These are phyloP conservation scores for Halisarca cf. caerulea DNA, from an alignment of 37 sponge, comb jelly and placozoan species.

Conservation along the genomic window DNA sequence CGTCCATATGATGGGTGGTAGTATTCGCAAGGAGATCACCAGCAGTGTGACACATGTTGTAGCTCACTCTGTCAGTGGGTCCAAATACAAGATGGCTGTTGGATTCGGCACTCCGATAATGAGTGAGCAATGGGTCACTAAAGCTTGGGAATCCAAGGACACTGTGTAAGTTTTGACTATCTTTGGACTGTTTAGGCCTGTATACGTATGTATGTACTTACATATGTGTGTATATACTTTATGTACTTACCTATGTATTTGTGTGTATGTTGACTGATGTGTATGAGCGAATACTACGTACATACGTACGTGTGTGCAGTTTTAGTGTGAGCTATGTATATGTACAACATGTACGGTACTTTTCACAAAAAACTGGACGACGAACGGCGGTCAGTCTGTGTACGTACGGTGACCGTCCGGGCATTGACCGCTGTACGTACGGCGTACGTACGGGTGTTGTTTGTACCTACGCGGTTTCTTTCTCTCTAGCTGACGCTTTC, in stretches of 20 bases:
- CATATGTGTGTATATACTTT: neutral
- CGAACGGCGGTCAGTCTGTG: too few species aligned
- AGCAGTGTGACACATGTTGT: slow-evolving; percentile 85
- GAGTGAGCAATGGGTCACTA: slow-evolving; percentile 82
- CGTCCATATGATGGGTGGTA: slow-evolving; percentile 90
- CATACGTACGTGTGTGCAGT: too few species aligned
- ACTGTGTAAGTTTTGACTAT: slow-evolving; percentile 27
- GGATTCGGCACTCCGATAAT: slow-evolving; percentile 81
- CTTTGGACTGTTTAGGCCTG: neutral
- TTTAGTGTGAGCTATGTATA: neutral
- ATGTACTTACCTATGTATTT: neutral
- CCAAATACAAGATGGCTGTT: slow-evolving; percentile 90
- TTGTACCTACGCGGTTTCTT: too few species aligned
- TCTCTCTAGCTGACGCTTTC: too few species aligned
- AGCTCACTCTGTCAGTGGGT: slow-evolving; percentile 80
- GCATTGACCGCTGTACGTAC: too few species aligned
- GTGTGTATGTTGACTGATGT: neutral
- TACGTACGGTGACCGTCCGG: too few species aligned
- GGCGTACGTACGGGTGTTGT: too few species aligned
- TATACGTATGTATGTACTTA: neutral
- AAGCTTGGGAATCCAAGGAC: slow-evolving; percentile 66
- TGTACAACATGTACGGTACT: neutral
- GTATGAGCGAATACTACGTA: neutral
- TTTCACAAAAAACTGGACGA: neutral
- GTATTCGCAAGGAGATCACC: slow-evolving; percentile 78